Evolutionary conservation across 1,140 invertebrate genomes (phyloP).

Genomic region (Saccostrea glomerata): DNA sequence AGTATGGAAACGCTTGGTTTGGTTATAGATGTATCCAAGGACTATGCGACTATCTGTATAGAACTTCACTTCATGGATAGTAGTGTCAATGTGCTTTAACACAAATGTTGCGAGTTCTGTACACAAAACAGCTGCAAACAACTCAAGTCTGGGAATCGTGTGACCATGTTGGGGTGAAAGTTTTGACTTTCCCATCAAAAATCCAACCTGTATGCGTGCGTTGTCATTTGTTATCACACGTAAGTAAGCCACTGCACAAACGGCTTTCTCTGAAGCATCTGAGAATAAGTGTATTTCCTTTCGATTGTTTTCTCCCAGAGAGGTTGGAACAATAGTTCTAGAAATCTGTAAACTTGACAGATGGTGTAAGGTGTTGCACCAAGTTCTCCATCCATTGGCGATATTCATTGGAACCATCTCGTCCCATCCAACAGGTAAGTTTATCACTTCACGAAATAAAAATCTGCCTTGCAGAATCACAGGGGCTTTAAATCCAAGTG

Average conservation of each 20-base stretch:
- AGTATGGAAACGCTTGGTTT: slow-evolving; percentile 33
- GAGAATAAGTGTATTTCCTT: slow-evolving; percentile 50
- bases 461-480: slow-evolving; percentile 38
- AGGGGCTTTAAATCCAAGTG: no score
- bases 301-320: slow-evolving; percentile 63
- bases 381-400: no score
- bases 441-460: slow-evolving; percentile 32
- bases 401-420: no score
- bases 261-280: slow-evolving; percentile 56
- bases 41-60: slow-evolving; percentile 46
- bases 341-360: no score
- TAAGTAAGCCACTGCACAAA: slow-evolving; percentile 54
- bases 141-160: slow-evolving; percentile 53
- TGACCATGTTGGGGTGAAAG: slow-evolving; percentile 48
- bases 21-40: slow-evolving; percentile 47
- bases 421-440: slow-evolving; percentile 13
- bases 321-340: background rate
- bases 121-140: slow-evolving; percentile 51
- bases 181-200: no score
- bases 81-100: background rate
- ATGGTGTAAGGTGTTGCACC: no score
- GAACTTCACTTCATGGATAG: slow-evolving; percentile 3
- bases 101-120: slow-evolving; percentile 23
- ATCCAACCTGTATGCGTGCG: slow-evolving; percentile 19
- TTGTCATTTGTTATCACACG: background rate